A percentile compares a stretch with the other conserved stretches of the same genome.
These are phyloP conservation scores for Tipula helvola DNA, from an alignment of 2,888 invertebrate genomes.

Conservation along the genomic window DNA sequence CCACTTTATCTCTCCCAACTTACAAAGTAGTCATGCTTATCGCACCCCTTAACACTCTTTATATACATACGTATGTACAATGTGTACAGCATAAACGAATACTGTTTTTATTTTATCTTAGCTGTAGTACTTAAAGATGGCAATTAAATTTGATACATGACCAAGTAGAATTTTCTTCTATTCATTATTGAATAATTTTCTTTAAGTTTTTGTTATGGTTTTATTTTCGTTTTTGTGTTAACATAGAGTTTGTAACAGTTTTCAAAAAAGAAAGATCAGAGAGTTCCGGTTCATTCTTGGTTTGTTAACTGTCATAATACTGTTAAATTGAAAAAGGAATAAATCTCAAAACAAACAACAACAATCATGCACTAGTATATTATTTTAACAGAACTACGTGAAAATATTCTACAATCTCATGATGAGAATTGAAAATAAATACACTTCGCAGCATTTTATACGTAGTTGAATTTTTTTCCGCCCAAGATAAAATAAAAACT, in stretches of 20 bases:
- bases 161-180: background rate
- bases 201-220: background rate
- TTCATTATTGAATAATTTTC: background rate
- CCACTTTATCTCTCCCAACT: background rate
- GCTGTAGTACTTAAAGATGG: background rate
- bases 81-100: background rate
- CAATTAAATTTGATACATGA: constrained; percentile 4
- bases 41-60: background rate
- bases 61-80: too few species aligned
- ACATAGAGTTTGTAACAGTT: background rate
- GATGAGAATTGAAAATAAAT: background rate
- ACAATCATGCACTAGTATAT: background rate
- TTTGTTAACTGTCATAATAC: background rate
- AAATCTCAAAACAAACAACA: background rate
- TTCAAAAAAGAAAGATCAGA: background rate
- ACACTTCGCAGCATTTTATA: too few species aligned
- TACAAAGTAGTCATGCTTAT: background rate
- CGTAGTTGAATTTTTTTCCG: too few species aligned
- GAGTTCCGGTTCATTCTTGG: background rate
- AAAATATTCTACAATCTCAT: background rate
- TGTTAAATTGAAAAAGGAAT: background rate
- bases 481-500: too few species aligned
- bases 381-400: background rate
- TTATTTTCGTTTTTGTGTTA: background rate
- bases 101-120: background rate